Percentiles rank a stretch among this genome's conserved stretches.
Conservation (phyloP, 92 coral and sea anemone species). For the Epizoanthus scotinus region DNA sequence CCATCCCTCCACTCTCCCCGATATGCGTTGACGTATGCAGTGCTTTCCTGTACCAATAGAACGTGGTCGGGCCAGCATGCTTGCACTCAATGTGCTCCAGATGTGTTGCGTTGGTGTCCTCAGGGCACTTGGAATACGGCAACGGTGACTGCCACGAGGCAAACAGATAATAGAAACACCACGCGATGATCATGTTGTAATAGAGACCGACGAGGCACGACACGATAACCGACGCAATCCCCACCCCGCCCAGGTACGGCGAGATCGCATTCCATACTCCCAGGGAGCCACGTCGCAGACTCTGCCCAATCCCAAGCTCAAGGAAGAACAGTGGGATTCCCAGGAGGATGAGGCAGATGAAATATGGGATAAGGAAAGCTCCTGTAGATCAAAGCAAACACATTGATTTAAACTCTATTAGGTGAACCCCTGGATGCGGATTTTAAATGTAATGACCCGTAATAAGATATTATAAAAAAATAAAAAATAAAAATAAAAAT, state of each 20-base stretch:
- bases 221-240: slow-evolving; percentile 81
- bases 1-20: slow-evolving; percentile 77
- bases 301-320: slow-evolving; percentile 93
- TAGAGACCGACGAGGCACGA: slow-evolving; percentile 87
- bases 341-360: slow-evolving; percentile 64
- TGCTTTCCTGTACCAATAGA: slow-evolving; percentile 81
- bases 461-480: no score
- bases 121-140: slow-evolving; percentile 71
- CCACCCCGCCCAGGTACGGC: slow-evolving; percentile 94
- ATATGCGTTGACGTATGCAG: slow-evolving; percentile 55
- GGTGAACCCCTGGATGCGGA: no score
- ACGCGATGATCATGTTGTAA: slow-evolving; percentile 96
- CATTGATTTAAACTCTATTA: no score
- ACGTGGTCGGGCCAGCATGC: slow-evolving; percentile 74
- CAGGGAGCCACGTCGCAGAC: slow-evolving; percentile 92
- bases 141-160: slow-evolving; percentile 81
- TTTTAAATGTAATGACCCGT: no score
- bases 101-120: slow-evolving; percentile 36
- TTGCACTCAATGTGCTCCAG: slow-evolving; percentile 53
- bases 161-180: slow-evolving; percentile 91
- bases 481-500: no score
- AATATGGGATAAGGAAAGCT: slow-evolving; percentile 90
- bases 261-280: slow-evolving; percentile 95
- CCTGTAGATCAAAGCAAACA: slow-evolving; percentile 50
- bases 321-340: slow-evolving; percentile 90